Evolutionary conservation across 2,888 invertebrate genomes (phyloP), one percentile per base, ranked within the genome.

Genomic region (Cheilosia urbana): DNA sequence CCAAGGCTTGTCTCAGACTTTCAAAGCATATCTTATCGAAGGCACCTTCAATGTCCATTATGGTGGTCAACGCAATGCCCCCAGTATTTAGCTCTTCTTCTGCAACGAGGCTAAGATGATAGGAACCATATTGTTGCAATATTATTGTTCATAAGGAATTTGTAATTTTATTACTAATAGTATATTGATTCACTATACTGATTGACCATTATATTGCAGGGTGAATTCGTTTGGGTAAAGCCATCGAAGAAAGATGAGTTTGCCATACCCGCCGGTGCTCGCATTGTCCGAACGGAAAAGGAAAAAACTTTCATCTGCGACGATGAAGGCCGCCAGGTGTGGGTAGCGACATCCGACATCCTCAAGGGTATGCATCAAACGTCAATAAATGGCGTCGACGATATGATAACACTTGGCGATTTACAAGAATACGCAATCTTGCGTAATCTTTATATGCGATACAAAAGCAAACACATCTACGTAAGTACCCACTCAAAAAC

Each of bases 401-500:
- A 99, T 91, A 98, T 99, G 98, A 98, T 98, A 88, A 96, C 96
- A 40, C 93, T 99, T 47, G 98, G 98, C 1, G 99, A 99, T 92
- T 93, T 99, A 55, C 98, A 98, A 91, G 99, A 99, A 91, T 97
- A 97, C 89, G 97, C 98, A 2, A 98, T 99, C 87, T 93, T 99
- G 47, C 94, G 97, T 73, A 99, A 99, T 93, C 94, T 99, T 73
- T 96, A 97, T 89, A 95, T 97, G 89, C 94, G 99, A 89, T 99
- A 98, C 92, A 95, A 94, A 89, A 95, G 96, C 89, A 96, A 97
- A 92, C 92, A 96, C 58, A 98, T 99, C 90, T 99, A 99, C 93
- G 98, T 98, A 93, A 95, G 97, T 63, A 69, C 40, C n/a, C 19
- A 69, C 40, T 19, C 19, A 3, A 13, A 37, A 37, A 13, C 1